Base-by-base conservation (phyloP, 2,113 vertebrate genomes). In the Prionailurus viverrinus region DNA sequence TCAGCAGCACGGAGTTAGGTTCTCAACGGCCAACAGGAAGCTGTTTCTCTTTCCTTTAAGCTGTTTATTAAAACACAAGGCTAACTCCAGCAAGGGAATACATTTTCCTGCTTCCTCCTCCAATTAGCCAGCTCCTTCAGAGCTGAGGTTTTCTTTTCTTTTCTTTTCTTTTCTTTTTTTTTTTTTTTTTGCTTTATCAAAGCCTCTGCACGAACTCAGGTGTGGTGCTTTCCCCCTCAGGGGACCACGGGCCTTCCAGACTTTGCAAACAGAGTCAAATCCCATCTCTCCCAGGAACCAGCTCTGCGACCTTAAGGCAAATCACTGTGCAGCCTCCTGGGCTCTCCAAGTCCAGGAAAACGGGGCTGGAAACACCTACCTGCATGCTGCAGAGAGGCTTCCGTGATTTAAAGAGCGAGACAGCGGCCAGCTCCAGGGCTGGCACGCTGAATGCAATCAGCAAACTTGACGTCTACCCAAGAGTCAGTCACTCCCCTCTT, bases 41-140 rank as follows among this genome's bases (percentile, higher is more conserved):
- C 97, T 39, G 39, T 97, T 97, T 97, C 96, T 88, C 88, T 91
- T 97, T 96, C 98, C 98, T 98, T 98, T 98, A 98, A 98, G 98
- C 98, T 96, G 96, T 98, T 98, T 98, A 98, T 98, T 98, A 98
- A 98, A 98, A 98, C 95, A 97, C 97, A 97, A 33, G 0, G 2
- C 96, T 97, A 97, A 97, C 96, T 96, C 97, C 96, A 98, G 97
- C 93, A 39, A 95, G 98, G 98, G 97, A 96, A 94, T 97, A 83
- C 96, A 78, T 96, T 97, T 98, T 96, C 87, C 98, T 96, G 79
- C 82, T 63, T 58, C 90, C 63, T 89, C 93, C 93, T 93, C 87
- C 97, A 97, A 86, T 97, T 90, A 95, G 88, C 48, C 63, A 96
- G 91, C 41, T 65, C 39, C 95, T 98, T 91, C 91, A 73, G 45